Base-by-base conservation (phyloP, 2,113 vertebrate species). In the Dipodomys stephensi region DNA sequence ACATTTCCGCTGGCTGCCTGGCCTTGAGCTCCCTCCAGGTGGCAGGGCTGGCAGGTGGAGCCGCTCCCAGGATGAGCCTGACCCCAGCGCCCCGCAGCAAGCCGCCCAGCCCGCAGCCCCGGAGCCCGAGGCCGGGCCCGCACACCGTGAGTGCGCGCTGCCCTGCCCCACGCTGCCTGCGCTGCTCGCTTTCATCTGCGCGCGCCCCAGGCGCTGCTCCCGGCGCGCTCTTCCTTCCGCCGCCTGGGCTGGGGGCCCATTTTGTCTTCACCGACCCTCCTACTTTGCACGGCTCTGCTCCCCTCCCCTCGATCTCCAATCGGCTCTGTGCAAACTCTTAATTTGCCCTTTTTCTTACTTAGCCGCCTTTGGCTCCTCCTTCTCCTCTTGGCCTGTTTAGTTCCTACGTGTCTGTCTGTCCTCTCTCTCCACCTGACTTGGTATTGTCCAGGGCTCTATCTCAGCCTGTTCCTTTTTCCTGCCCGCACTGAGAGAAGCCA, bases 141-240 rank as follows among this genome's bases (percentile, higher is more conserved):
- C 20, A 28, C 0, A 60, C 46, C 6, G 96, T 96, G 65, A 96
- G 94, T 96, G 92, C 62, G 4, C 83, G 16, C 49, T 13, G 82
- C 44, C 44, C 44, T 69, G 30, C 8, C 16, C 49, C 20, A 68
- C 2, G 65, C 16, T 1, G 5, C 73, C 18, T 19, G 28, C 16
- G 49, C 49, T 53, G 10, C 49, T 11, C 1, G 49, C 49, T 53
- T 53, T 53, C 49, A 53, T 13, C 49, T 53, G 9, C 49, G 49
- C 49, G 49, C 49, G 49, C 49, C 11, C 49, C 12, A 10, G 49
- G 49, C 49, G 49, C 49, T 53, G 49, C 49, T 9, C 49, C 8
- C 49, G 9, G 49, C 49, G 49, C 49, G 8, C 49, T 53, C 49
- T 53, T 53, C 49, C 49, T 10, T 53, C 49, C 49, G 3, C 49